phyloP scores from a whole-genome alignment of 1,140 invertebrate species.

The Harpegnathos saltator region DNA sequence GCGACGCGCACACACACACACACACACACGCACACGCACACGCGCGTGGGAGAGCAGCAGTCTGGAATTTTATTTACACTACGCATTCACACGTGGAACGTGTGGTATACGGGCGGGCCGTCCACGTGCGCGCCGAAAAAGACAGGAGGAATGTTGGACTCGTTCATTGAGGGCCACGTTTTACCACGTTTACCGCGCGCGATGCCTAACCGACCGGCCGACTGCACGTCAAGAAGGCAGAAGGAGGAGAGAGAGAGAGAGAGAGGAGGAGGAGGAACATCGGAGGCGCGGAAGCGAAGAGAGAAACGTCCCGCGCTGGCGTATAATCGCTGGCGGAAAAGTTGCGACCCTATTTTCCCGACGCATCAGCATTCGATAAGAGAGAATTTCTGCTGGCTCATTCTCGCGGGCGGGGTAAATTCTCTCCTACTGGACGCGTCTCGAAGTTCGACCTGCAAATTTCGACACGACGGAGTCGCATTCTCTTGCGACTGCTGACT shows the following conservation, averaged over 20 bases:
- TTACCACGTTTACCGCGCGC: conserved; percentile 72
- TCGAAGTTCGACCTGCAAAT: no score
- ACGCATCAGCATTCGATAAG: no score
- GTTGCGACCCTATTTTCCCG: no score
- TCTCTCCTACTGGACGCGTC: no score
- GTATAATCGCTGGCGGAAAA: no score
- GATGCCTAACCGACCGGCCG: conserved; percentile 66
- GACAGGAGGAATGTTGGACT: conserved; percentile 59
- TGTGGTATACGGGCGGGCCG: conserved; percentile 39
- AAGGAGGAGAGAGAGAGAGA: no score
- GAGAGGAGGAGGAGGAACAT: neutral
- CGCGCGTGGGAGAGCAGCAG: conserved; percentile 7
- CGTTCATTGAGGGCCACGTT: conserved; percentile 61
- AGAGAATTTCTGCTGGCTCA: no score
- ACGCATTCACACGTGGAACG: conserved; percentile 63
- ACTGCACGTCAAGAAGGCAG: conserved; percentile 30
- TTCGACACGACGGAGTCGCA: no score
- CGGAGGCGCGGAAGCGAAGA: neutral
- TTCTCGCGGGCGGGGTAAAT: no score
- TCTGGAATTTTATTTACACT: conserved; percentile 77
- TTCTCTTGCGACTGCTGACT: no score
- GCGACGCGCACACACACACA: neutral
- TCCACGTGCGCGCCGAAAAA: conserved; percentile 66
- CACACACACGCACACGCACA: no score
- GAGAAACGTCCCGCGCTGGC: neutral